Percentiles rank a stretch among this genome's conserved stretches.
Conservation (phyloP, 2,797 vertebrate species). For the Anomalospiza imberbis region DNA sequence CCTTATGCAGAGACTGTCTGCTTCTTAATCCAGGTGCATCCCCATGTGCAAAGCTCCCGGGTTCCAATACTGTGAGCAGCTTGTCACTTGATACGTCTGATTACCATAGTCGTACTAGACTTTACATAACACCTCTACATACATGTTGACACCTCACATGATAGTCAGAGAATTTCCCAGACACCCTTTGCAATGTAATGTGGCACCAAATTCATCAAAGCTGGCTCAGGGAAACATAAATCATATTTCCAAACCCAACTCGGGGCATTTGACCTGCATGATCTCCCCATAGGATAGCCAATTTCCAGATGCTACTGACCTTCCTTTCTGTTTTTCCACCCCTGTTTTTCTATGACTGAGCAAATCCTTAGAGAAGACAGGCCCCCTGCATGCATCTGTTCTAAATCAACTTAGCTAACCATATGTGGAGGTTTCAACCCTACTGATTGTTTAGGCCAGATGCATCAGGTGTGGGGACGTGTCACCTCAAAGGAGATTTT, state of each 20-base stretch:
- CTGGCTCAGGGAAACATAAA: constrained; percentile 30
- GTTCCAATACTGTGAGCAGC: constrained; percentile 62
- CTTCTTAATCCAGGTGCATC: constrained; percentile 46
- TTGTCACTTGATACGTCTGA: constrained; percentile 60
- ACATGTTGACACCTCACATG: constrained; percentile 67
- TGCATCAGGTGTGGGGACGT: background rate
- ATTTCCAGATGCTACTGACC: background rate
- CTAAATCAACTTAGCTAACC: background rate
- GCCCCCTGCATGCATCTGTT: background rate
- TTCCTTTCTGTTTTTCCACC: background rate
- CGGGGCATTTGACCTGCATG: background rate
- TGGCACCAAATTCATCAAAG: constrained; percentile 63
- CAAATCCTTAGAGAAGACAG: background rate
- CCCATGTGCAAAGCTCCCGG: constrained; percentile 10
- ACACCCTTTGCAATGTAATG: constrained; percentile 53
- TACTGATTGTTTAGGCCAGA: background rate
- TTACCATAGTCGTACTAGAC: constrained; percentile 59
- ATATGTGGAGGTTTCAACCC: background rate
- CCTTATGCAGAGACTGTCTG: background rate
- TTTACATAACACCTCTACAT: constrained; percentile 70
- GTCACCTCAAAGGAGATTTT: background rate
- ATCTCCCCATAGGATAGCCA: background rate
- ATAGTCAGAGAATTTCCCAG: constrained; percentile 63
- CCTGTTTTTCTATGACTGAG: background rate
- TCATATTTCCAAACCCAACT: background rate